phyloP scores from a whole-genome alignment of 1,140 invertebrate species.

The Cherax destructor region DNA sequence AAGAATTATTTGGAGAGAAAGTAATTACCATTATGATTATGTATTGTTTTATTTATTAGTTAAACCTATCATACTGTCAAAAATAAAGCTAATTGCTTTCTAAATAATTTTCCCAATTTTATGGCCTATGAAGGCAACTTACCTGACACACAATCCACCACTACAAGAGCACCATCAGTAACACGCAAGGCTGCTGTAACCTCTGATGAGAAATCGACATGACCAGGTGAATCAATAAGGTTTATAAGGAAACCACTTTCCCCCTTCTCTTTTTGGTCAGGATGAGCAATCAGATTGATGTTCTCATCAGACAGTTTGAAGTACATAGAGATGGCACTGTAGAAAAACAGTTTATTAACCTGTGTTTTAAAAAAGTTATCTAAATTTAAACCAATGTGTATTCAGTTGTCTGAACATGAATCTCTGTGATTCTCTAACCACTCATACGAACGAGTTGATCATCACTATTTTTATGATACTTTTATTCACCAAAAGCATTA shows the following conservation, averaged over 20 bases:
- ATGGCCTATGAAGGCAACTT: conserved; percentile 41
- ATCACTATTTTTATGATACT: conserved; percentile 11
- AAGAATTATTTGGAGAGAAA: too few species aligned
- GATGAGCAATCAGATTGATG: conserved; percentile 89
- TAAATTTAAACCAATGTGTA: too few species aligned
- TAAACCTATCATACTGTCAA: too few species aligned
- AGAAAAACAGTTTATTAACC: neutral
- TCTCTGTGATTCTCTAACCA: conserved; percentile 44
- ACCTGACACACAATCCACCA: conserved; percentile 99
- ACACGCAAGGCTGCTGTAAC: conserved; percentile 99
- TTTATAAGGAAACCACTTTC: conserved; percentile 99
- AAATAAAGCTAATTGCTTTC: too few species aligned
- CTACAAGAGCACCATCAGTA: conserved; percentile 98
- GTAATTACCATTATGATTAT: too few species aligned
- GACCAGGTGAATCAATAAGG: conserved; percentile 98
- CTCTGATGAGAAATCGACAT: conserved; percentile 99
- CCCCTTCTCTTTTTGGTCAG: conserved; percentile 91
- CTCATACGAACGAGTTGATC: conserved; percentile 60
- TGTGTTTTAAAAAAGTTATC: neutral
- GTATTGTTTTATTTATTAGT: too few species aligned
- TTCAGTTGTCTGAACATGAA: conserved; percentile 24
- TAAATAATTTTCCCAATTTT: conserved; percentile 41
- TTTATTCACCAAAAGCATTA: neutral
- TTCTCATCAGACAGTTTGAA: conserved; percentile 96
- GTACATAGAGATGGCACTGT: conserved; percentile 97